phyloP scores from a whole-genome alignment of 2,888 invertebrate genomes.

The Eupithecia tripunctaria region DNA sequence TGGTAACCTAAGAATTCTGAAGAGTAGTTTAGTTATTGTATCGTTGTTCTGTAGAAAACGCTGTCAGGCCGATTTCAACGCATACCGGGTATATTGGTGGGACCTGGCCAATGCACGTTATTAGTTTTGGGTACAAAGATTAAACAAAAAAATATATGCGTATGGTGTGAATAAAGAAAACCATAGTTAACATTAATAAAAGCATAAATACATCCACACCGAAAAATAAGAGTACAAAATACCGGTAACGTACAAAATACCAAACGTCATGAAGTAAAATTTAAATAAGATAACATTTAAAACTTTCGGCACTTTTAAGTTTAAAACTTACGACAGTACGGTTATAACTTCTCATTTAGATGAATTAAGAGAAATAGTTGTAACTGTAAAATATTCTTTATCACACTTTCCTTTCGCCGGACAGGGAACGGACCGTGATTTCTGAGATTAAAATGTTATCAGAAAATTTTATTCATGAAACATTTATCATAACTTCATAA shows the following conservation, averaged over 20 bases:
- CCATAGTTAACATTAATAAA: neutral
- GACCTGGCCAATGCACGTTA: neutral
- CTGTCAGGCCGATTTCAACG: neutral
- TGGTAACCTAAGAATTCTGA: too few relatives aligned
- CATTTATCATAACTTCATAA: neutral
- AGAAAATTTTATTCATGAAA: neutral
- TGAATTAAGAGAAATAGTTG: constrained; percentile 43
- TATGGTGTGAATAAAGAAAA: neutral
- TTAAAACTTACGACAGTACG: constrained; percentile 43
- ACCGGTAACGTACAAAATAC: constrained; percentile 4
- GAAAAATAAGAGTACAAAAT: constrained; percentile 10
- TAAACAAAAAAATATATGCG: neutral
- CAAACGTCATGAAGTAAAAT: constrained; percentile 19
- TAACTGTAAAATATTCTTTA: constrained; percentile 20
- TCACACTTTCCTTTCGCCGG: neutral
- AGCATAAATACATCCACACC: neutral
- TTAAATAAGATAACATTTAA: constrained; percentile 26
- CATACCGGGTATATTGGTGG: neutral
- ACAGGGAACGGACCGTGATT: constrained; percentile 5
- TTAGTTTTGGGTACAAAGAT: neutral
- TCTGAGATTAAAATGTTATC: neutral
- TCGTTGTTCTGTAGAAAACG: neutral
- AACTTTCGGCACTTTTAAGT: constrained; percentile 44
- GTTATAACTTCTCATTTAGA: constrained; percentile 45
- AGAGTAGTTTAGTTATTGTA: neutral